Conservation (phyloP, 1,140 invertebrate genomes). For the Drusus annulatus region DNA sequence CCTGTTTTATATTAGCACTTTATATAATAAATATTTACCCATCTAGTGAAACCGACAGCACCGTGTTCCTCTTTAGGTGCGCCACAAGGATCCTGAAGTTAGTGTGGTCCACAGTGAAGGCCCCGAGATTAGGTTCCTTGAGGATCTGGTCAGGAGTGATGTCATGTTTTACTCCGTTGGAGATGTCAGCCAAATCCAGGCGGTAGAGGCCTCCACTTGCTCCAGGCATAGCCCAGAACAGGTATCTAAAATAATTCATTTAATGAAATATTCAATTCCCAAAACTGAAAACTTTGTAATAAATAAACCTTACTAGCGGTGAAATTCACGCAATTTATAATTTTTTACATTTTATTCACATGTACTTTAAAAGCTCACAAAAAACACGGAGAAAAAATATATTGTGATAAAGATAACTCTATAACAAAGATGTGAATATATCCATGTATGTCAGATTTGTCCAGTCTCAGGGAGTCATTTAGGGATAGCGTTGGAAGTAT, state of each 20-base stretch:
- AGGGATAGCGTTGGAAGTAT: too few relatives aligned
- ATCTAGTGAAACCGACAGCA: slow-evolving; percentile 85
- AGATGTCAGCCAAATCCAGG: slow-evolving; percentile 83
- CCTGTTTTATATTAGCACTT: background rate
- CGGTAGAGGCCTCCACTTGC: slow-evolving; percentile 81
- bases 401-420: too few relatives aligned
- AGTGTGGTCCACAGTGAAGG: slow-evolving; percentile 85
- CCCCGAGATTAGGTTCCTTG: slow-evolving; percentile 74
- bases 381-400: too few relatives aligned
- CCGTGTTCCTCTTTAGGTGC: slow-evolving; percentile 81
- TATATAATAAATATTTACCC: slow-evolving; percentile 70
- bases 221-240: slow-evolving; percentile 84
- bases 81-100: slow-evolving; percentile 87
- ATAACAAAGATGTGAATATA: too few relatives aligned
- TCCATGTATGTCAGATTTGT: too few relatives aligned
- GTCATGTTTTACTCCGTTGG: slow-evolving; percentile 77
- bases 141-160: slow-evolving; percentile 73
- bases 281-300: too few relatives aligned
- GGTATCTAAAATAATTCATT: slow-evolving; percentile 72
- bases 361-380: too few relatives aligned
- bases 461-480: too few relatives aligned
- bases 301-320: too few relatives aligned
- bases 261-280: too few relatives aligned
- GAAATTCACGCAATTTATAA: too few relatives aligned
- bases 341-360: too few relatives aligned